These are phyloP conservation scores for Chunga burmeisteri DNA, from an alignment of 2,113 vertebrate genomes.

Conservation along the genomic window DNA sequence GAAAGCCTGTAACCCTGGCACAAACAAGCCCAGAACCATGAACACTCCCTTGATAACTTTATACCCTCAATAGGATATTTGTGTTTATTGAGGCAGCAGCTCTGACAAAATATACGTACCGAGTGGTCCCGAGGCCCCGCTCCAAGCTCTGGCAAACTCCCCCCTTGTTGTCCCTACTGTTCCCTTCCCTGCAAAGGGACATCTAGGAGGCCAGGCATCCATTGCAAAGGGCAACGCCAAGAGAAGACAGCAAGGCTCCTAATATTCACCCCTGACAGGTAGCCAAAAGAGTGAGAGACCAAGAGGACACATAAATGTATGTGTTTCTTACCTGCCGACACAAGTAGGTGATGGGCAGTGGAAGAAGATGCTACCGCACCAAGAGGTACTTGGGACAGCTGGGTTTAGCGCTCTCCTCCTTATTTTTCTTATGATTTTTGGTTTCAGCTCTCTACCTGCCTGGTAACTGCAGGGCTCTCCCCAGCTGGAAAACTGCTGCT, in stretches of 20 bases:
- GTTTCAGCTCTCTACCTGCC: neutral
- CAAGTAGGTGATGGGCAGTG: neutral
- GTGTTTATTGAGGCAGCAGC: neutral
- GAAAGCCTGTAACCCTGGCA: neutral
- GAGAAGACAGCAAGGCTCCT: neutral
- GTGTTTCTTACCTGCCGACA: conserved; percentile 1
- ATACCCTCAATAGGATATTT: neutral
- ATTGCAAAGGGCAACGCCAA: neutral
- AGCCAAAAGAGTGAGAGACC: neutral
- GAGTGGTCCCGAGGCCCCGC: neutral
- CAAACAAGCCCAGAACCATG: neutral
- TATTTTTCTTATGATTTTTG: neutral
- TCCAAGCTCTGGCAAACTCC: neutral
- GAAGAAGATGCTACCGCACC: neutral
- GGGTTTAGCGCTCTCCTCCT: neutral
- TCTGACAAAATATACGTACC: neutral
- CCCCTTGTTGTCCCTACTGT: neutral
- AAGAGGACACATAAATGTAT: neutral
- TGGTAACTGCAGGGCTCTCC: neutral
- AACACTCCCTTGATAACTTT: neutral
- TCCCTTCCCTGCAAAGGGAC: neutral
- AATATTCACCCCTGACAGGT: neutral
- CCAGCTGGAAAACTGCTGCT: neutral
- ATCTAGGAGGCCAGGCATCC: neutral
- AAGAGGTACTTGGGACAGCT: neutral